Conservation (phyloP, 2,888 invertebrate genomes). For the Plebejus melissa region DNA sequence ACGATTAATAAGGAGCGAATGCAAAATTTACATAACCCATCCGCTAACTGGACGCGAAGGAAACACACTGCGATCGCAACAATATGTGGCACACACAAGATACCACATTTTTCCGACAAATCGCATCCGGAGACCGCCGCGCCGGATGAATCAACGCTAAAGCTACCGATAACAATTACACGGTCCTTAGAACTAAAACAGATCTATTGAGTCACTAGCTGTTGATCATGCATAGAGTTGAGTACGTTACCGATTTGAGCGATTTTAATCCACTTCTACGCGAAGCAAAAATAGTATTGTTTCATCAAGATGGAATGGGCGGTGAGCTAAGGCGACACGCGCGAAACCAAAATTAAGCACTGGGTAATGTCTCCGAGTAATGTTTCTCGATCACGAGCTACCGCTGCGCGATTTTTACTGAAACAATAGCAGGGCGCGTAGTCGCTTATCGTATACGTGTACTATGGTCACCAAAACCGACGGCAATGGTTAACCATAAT, state of each 20-base stretch:
- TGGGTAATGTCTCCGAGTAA: constrained; percentile 25
- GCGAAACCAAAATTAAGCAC: constrained; percentile 31
- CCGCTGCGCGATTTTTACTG: constrained; percentile 64
- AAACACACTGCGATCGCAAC: constrained; percentile 68
- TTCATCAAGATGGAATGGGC: constrained; percentile 43
- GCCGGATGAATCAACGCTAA: constrained; percentile 65
- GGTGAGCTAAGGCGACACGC: constrained; percentile 36
- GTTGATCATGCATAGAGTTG: constrained; percentile 38
- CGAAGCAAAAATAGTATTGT: constrained; percentile 48
- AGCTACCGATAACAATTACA: constrained; percentile 57
- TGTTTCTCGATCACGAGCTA: constrained; percentile 50
- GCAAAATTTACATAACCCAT: constrained; percentile 42
- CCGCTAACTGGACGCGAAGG: constrained; percentile 59
- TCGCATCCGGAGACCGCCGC: constrained; percentile 72
- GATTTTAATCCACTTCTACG: constrained; percentile 33
- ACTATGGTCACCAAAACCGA: constrained; percentile 48
- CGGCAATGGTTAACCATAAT: constrained; percentile 52
- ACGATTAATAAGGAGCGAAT: constrained; percentile 32
- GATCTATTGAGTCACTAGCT: constrained; percentile 37
- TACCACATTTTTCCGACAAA: constrained; percentile 76
- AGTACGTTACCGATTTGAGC: constrained; percentile 42
- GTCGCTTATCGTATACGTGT: constrained; percentile 56
- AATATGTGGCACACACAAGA: constrained; percentile 60
- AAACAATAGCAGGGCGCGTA: constrained; percentile 60
- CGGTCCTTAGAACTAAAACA: constrained; percentile 47